Evolutionary conservation across 2,888 invertebrate genomes (phyloP).

Genomic region (Malthinus seriepunctatus): DNA sequence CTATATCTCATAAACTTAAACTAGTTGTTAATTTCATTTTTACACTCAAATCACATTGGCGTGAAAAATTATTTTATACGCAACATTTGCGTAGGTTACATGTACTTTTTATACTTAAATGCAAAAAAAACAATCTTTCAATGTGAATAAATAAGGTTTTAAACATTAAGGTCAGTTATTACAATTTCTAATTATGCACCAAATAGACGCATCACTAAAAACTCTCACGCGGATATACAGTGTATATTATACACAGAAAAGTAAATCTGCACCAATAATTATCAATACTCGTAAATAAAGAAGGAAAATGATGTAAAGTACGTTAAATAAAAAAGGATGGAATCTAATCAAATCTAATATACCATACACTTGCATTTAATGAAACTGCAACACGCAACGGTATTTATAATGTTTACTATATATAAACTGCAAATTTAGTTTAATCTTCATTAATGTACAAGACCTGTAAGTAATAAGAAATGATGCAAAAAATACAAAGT

Average conservation of each 20-base stretch:
- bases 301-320: background rate
- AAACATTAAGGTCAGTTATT: constrained; percentile 4
- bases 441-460: background rate
- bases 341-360: background rate
- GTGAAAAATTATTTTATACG: no score
- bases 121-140: no score
- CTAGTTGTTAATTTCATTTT: no score
- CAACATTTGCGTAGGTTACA: no score
- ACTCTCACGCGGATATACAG: background rate
- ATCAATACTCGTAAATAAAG: background rate
- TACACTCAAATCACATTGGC: no score
- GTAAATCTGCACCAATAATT: constrained; percentile 5
- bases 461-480: background rate
- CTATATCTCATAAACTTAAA: no score
- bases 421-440: background rate
- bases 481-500: background rate
- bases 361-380: background rate
- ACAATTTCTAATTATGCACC: background rate
- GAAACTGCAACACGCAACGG: background rate
- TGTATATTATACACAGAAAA: background rate
- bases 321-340: background rate
- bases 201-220: background rate
- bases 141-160: background rate
- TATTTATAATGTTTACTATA: background rate
- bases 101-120: no score